Percentiles rank a stretch among this genome's conserved stretches.
These are phyloP conservation scores for Drosophila jambulina DNA, from an alignment of 1,140 invertebrate species.

Conservation along the genomic window DNA sequence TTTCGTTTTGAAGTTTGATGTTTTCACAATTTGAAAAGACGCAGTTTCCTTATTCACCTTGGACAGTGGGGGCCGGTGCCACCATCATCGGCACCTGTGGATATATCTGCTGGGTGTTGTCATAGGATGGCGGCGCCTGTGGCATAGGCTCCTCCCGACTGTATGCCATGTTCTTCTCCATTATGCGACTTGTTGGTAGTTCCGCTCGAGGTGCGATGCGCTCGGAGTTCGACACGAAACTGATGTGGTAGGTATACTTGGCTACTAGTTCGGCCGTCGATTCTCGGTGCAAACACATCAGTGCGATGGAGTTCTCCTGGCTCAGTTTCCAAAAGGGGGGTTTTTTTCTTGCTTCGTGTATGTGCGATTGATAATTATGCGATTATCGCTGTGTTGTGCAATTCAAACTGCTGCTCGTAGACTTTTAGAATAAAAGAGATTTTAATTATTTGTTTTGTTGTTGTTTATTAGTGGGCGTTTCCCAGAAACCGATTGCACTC, in stretches of 20 bases:
- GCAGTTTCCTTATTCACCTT: slow-evolving; percentile 10
- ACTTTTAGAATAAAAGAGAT: background rate
- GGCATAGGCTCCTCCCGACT: background rate
- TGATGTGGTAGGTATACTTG: background rate
- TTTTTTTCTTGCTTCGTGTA: background rate
- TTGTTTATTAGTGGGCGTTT: slow-evolving; percentile 74
- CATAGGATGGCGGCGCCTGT: slow-evolving; percentile 18
- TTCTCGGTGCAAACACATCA: background rate
- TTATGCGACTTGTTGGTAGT: background rate
- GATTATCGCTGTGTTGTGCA: background rate
- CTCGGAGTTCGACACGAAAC: slow-evolving; percentile 5
- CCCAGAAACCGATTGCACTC: slow-evolving; percentile 88
- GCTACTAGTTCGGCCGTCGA: background rate
- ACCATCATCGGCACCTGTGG: slow-evolving; percentile 4
- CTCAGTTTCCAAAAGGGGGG: background rate
- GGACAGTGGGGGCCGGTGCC: background rate
- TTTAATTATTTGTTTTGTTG: background rate
- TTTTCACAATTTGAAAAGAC: background rate
- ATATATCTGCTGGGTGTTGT: slow-evolving; percentile 21
- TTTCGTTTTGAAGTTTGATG: background rate
- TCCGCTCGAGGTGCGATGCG: slow-evolving; percentile 21
- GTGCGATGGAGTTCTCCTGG: background rate
- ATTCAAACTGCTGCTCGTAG: background rate
- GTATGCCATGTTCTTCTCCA: slow-evolving; percentile 19
- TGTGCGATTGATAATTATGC: background rate